phyloP scores from a whole-genome alignment of 2,113 vertebrate genomes.

The Junco hyemalis region DNA sequence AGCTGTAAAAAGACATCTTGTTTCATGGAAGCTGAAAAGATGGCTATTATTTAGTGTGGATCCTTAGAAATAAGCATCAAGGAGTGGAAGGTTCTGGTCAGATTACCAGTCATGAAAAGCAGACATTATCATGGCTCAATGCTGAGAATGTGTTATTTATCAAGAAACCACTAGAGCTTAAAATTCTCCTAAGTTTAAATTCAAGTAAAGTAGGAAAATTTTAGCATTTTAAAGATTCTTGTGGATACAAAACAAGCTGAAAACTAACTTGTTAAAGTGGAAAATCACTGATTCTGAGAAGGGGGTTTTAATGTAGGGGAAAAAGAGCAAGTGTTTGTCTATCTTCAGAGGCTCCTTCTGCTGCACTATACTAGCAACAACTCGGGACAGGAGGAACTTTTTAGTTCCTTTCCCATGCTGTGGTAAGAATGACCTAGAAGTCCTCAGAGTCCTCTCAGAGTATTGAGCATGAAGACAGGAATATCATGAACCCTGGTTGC shows the following conservation, averaged over 20 bases:
- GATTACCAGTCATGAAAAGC: background rate
- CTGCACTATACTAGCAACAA: background rate
- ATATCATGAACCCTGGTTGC: background rate
- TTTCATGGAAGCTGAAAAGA: background rate
- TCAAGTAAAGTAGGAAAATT: background rate
- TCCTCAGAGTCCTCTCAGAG: background rate
- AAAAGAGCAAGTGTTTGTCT: background rate
- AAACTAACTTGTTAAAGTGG: background rate
- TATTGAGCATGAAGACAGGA: background rate
- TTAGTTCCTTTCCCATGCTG: background rate
- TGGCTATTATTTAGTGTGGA: background rate
- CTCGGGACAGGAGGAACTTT: background rate
- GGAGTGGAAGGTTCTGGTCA: background rate
- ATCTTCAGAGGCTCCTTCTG: background rate
- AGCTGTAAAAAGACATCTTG: background rate
- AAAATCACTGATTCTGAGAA: background rate
- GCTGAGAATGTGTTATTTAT: background rate
- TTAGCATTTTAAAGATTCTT: background rate
- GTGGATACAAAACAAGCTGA: background rate
- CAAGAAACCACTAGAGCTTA: background rate
- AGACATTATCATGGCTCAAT: background rate
- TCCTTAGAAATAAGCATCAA: background rate
- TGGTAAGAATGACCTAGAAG: background rate
- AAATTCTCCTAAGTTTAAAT: background rate
- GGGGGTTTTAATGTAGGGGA: accelerated